Evolutionary conservation across 23 tunicate genomes (phyloP), one percentile per base, ranked within the genome.

Genomic region (Diplosoma virens): DNA sequence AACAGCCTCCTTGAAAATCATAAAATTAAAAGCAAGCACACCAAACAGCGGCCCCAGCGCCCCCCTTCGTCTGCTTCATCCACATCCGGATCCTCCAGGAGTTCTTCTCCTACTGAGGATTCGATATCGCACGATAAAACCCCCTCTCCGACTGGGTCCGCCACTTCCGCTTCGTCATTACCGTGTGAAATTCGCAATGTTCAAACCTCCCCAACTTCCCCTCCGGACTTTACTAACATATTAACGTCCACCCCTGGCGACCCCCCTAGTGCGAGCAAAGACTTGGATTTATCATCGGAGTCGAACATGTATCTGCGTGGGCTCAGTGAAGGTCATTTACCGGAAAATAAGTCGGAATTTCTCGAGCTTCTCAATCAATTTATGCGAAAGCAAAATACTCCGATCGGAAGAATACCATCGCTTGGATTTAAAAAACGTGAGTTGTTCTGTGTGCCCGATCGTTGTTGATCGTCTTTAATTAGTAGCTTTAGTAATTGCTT

Each of bases 371-470:
- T 86, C 17, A 34, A 78, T 76, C 75, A 86, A 71, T 86, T 86
- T 52, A 86, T 86, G 92, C 55, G 77, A 26, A 71, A 75, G 54
- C 33, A 84, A 29, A 76, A 67, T 45, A 86, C 84, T 0, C 84
- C 84, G 58, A 86, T 86, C 27, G 80, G 75, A 17, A 50, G 81
- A 11, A 79, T 86, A 45, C 92, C 92, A 6, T 71, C 80, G 25
- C 80, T 86, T 33, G 92, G 92, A 50, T 86, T 86, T 36, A 86
- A 86, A 61, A 78, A 71, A 86, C 84, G 92, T 86, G 58, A 86
- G 92, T 79, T 25, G n/a, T n/a, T n/a, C n/a, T n/a, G n/a, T n/a
- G n/a, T n/a, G n/a, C n/a, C n/a, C n/a, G n/a, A n/a, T n/a, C n/a
- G n/a, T n/a, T n/a, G n/a, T n/a, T n/a, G n/a, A n/a, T n/a, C n/a